Base-by-base conservation (phyloP, 2,888 invertebrate species). In the Stenurella melanura region DNA sequence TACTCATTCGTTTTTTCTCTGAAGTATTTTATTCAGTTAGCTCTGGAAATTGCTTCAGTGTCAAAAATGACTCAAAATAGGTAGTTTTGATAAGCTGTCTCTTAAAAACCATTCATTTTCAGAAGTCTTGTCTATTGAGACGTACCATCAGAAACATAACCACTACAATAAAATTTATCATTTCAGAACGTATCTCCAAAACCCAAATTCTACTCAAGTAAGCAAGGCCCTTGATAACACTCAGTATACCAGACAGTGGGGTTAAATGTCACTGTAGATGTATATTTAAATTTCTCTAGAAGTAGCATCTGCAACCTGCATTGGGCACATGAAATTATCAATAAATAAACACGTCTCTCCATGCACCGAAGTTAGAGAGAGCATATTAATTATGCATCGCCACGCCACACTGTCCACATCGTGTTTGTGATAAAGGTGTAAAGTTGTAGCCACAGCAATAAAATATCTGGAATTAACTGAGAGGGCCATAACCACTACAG, bases 401-500 rank as follows among this genome's bases (percentile, higher is more conserved):
- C 12, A n/a, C n/a, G n/a, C 50, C 15, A 19, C n/a, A 42, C 21
- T 72, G 75, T 73, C 77, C 79, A 77, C 71, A 77, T 79, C 73
- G 73, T 74, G 74, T 73, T 78, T 66, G 72, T 78, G 77, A 82
- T 81, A 79, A 79, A 82, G 81, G 83, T 80, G 83, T 83, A 83
- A 83, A 83, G 83, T 83, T 83, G 80, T 74, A 78, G 78, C 80
- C 70, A 75, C 80, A 66, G 79, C 79, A 80, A 83, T 83, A 83
- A 81, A 83, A 78, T 79, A 83, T 75, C 78, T 61, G 79, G 81
- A 81, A 83, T 83, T 81, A 83, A 80, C 80, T 57, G 75, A 74
- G 75, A 74, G 72, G 74, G 68, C 76, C 73, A 50, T 74, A 77
- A 75, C 79, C 76, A 78, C 74, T 73, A 73, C 78, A 71, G 77